Conservation (phyloP, 1,140 invertebrate genomes). For the Brachionus sp. region DNA sequence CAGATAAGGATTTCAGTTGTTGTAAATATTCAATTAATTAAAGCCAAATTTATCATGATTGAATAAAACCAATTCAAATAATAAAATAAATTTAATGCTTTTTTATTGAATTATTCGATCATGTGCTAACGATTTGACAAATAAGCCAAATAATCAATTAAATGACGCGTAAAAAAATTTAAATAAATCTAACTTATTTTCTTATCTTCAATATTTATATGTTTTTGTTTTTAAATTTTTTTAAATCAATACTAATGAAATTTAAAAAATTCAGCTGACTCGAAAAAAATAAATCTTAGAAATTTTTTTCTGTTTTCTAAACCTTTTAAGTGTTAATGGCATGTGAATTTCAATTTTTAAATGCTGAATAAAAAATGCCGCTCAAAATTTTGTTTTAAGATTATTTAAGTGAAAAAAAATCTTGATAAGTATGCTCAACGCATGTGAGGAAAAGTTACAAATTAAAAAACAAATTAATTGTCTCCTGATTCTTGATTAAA, state of each 20-base stretch:
- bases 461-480: not conserved
- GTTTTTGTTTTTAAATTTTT: not conserved
- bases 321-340: not conserved
- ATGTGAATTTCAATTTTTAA: too few relatives aligned
- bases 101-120: not conserved
- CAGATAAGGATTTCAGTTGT: too few relatives aligned
- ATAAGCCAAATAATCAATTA: not conserved
- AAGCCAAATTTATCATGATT: not conserved
- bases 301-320: not conserved
- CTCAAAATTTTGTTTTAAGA: too few relatives aligned
- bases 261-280: not conserved
- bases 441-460: not conserved
- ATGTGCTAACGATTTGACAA: not conserved
- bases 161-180: not conserved
- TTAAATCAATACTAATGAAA: not conserved
- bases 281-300: not conserved
- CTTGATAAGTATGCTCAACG: not conserved
- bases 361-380: too few relatives aligned
- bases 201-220: not conserved
- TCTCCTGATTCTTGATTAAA: not conserved
- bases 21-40: not conserved
- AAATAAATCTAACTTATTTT: not conserved
- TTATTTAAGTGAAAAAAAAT: not conserved
- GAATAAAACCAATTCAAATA: not conserved
- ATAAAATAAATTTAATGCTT: not conserved